Conservation (phyloP, 2,888 invertebrate genomes). For the Macrostomum cliftonense region DNA sequence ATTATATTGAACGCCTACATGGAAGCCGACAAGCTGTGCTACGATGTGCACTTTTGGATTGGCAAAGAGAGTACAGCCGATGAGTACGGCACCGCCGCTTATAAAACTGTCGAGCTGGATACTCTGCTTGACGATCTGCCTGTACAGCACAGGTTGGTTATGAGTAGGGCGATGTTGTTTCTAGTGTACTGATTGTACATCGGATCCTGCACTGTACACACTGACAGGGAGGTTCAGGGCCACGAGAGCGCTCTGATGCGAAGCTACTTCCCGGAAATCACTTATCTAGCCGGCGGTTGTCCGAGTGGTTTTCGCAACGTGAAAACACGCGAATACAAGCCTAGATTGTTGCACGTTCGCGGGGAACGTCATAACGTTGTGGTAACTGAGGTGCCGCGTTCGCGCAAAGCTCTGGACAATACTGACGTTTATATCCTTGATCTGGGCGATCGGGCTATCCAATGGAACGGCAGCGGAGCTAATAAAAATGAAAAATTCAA, state of each 20-base stretch:
- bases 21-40: constrained; percentile 20
- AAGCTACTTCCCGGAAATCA: constrained; percentile 22
- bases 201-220: too few species aligned
- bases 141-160: constrained; percentile 32
- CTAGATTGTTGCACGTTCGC: constrained; percentile 10
- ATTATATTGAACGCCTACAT: constrained; percentile 16
- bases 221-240: constrained; percentile 24
- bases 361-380: constrained; percentile 2
- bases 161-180: too few species aligned
- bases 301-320: constrained; percentile 13
- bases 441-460: constrained; percentile 21
- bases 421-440: constrained; percentile 34
- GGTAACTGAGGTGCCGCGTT: constrained; percentile 7
- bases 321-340: constrained; percentile 11
- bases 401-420: constrained; percentile 16
- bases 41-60: constrained; percentile 38
- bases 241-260: constrained; percentile 29
- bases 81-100: constrained; percentile 36
- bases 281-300: constrained; percentile 14
- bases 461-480: constrained; percentile 28
- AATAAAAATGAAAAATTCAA: constrained; percentile 31
- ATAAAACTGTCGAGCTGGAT: constrained; percentile 37
- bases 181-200: too few species aligned
- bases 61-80: constrained; percentile 36
- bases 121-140: constrained; percentile 29